Evolutionary conservation across 1,140 invertebrate species (phyloP).

Genomic region (Habropoda laboriosa): DNA sequence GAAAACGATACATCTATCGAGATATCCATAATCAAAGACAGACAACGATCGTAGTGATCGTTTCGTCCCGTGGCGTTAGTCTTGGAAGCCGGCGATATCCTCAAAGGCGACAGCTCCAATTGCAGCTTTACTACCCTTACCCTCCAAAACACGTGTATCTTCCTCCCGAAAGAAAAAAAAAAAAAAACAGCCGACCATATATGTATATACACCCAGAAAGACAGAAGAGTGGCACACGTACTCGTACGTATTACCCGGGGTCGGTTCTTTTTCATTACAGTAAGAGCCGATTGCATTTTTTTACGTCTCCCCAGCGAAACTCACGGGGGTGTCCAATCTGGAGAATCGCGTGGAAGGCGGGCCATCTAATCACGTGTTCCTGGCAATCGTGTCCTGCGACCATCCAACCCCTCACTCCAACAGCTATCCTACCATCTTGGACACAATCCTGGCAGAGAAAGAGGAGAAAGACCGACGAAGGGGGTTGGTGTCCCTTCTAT

Average conservation of each 20-base stretch:
- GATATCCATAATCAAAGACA: not conserved
- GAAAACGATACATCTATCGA: not conserved
- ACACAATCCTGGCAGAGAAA: slow-evolving; percentile 58
- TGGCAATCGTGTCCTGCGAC: slow-evolving; percentile 72
- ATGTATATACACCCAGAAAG: not conserved
- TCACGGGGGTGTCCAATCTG: slow-evolving; percentile 64
- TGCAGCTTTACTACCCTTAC: slow-evolving; percentile 9
- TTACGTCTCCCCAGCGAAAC: slow-evolving; percentile 75
- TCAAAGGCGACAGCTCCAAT: slow-evolving; percentile 54
- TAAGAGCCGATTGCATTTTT: slow-evolving; percentile 82
- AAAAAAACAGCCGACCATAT: too few relatives aligned
- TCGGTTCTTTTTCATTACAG: slow-evolving; percentile 79
- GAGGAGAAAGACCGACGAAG: slow-evolving; percentile 18
- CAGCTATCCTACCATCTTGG: slow-evolving; percentile 61
- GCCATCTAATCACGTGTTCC: slow-evolving; percentile 77
- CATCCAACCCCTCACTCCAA: slow-evolving; percentile 40
- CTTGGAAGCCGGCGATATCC: not conserved
- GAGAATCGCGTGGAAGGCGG: slow-evolving; percentile 67
- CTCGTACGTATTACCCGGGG: slow-evolving; percentile 71
- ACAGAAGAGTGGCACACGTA: not conserved
- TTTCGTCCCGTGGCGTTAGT: not conserved
- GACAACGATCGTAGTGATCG: not conserved
- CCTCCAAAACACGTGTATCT: slow-evolving; percentile 6
- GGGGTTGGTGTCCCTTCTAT: slow-evolving; percentile 56
- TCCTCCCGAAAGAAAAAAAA: too few relatives aligned